These are phyloP conservation scores for Ranitomeya imitator DNA, from an alignment of 2,113 vertebrate species.

Conservation along the genomic window DNA sequence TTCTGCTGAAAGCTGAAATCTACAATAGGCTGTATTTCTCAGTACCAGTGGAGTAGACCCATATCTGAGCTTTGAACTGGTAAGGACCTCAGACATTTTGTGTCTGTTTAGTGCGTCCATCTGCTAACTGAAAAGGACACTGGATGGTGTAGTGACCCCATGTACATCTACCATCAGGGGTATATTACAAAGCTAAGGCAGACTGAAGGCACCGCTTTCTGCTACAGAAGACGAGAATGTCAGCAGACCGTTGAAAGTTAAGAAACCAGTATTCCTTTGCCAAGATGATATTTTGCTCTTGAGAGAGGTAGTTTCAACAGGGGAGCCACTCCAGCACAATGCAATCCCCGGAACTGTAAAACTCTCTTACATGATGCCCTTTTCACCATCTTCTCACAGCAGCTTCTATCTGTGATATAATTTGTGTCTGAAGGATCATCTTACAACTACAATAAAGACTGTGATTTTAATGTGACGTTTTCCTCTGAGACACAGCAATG, in stretches of 20 bases:
- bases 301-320: not conserved
- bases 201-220: not conserved
- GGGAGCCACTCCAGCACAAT: not conserved
- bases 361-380: not conserved
- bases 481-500: conserved; percentile 34
- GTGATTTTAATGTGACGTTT: conserved; percentile 44
- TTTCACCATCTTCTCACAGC: conserved; percentile 26
- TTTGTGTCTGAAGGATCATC: conserved; percentile 27
- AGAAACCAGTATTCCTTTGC: not conserved
- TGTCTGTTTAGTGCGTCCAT: too few species aligned
- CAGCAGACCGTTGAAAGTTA: not conserved
- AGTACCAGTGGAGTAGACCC: too few species aligned
- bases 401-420: not conserved
- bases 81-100: too few species aligned
- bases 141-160: too few species aligned
- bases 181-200: not conserved
- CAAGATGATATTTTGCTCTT: conserved; percentile 1
- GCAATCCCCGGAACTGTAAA: not conserved
- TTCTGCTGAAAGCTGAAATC: too few species aligned
- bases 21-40: too few species aligned
- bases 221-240: not conserved
- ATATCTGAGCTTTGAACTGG: too few species aligned
- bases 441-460: conserved; percentile 45
- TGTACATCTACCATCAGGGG: too few species aligned
- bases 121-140: too few species aligned